Evolutionary conservation across 2,888 invertebrate species (phyloP), one percentile per base, ranked within the genome.

Genomic region (Norana najaformis): DNA sequence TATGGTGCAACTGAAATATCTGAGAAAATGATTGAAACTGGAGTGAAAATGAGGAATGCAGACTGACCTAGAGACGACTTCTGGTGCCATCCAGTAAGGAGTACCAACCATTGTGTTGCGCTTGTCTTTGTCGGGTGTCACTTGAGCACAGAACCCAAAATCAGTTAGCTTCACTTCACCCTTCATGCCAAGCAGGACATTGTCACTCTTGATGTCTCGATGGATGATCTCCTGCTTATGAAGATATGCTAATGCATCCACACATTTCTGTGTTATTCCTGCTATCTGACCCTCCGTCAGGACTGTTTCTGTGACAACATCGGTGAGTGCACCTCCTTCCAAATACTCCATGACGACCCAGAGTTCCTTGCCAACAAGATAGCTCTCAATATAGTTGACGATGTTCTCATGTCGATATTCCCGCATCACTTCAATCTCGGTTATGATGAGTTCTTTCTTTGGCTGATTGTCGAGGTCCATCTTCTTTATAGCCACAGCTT

Each of bases 221-320:
- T 91, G 91, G 1, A 91, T 91, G 88, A 91, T 91, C 37, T 89
- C 91, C 69, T 90, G 89, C 30, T 53, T 97, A 96, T 99, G 99
- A 92, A 99, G 96, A 96, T 99, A 99, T 95, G 99, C 98, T 92
- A 99, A 96, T 88, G 99, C 99, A 95, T 99, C 99, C 92, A 99
- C 96, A 93, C 91, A 91, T 13, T 89, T 37, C 93, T 99, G 96
- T 94, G 98, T 98, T 41, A 99, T 99, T 53, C 99, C 99, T 20
- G 99, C 99, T 93, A 99, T 99, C 96, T 99, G 99, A 0, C 99
- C 99, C 95, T 99, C 99, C 95, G 99, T 99, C 99, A 99, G 99
- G 95, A 99, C 99, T 89, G 99, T 99, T 95, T 99, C 99, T 37
- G 99, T 99, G 91, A 99, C 99, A 92, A 99, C 99, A 95, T 99